Percentiles rank a stretch among this genome's conserved stretches.
Conservation (phyloP, 2,113 vertebrate genomes). For the Silurus glanis region DNA sequence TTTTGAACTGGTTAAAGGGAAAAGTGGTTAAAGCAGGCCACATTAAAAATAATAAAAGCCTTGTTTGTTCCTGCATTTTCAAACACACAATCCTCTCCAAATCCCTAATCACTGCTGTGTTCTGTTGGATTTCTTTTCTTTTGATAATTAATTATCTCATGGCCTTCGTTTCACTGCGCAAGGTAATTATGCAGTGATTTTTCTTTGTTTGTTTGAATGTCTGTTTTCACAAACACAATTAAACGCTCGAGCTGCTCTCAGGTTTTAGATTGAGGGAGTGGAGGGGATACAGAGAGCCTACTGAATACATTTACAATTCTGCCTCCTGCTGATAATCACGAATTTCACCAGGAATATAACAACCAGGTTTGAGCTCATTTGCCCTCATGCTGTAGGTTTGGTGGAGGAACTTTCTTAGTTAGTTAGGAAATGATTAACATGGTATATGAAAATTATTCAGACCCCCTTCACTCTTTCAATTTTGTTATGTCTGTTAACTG, state of each 20-base stretch:
- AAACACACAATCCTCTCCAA: background rate
- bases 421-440: too few relatives aligned
- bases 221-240: constrained; percentile 45
- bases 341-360: background rate
- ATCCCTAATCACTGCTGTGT: background rate
- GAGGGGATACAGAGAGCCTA: background rate
- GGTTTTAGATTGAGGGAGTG: constrained; percentile 10
- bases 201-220: constrained; percentile 27
- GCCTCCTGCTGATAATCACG: background rate
- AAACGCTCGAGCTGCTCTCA: constrained; percentile 34
- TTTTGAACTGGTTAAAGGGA: background rate
- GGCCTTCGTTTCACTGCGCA: constrained; percentile 2
- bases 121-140: background rate
- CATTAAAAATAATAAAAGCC: background rate
- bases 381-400: too few relatives aligned
- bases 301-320: constrained; percentile 28
- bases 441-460: too few relatives aligned
- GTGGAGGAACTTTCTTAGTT: background rate
- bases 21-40: background rate
- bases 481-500: too few relatives aligned
- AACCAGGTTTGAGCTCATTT: background rate
- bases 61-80: background rate
- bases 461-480: too few relatives aligned
- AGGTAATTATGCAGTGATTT: constrained; percentile 33
- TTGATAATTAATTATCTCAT: constrained; percentile 21